Conservation (phyloP, 2,888 invertebrate genomes). For the Muscina levida region DNA sequence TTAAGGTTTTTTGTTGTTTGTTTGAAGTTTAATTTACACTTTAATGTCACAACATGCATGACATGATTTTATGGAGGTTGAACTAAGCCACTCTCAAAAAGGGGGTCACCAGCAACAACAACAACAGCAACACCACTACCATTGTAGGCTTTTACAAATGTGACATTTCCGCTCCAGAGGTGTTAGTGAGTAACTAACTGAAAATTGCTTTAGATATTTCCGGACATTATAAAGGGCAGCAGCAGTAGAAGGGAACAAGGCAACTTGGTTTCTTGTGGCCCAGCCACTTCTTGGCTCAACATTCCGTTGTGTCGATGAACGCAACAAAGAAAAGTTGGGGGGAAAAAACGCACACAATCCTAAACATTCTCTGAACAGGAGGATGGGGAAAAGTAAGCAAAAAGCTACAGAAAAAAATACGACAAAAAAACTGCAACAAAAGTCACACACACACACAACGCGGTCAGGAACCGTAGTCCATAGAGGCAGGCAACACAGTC, state of each 20-base stretch:
- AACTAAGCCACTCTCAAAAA: slow-evolving; percentile 37
- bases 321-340: neutral
- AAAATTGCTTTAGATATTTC: slow-evolving; percentile 40
- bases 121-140: too few species aligned
- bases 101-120: slow-evolving; percentile 51
- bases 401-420: neutral
- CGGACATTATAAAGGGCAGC: too few species aligned
- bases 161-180: slow-evolving; percentile 64
- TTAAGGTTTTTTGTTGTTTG: neutral
- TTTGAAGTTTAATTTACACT: slow-evolving; percentile 53
- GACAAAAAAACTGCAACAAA: slow-evolving; percentile 16
- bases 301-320: too few species aligned
- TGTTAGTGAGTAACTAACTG: slow-evolving; percentile 62
- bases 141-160: slow-evolving; percentile 52
- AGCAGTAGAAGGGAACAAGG: too few species aligned
- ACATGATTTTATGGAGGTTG: slow-evolving; percentile 50
- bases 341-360: neutral
- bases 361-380: neutral
- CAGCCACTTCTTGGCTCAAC: too few species aligned
- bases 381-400: neutral
- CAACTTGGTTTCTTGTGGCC: too few species aligned
- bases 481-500: neutral
- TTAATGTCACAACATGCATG: slow-evolving; percentile 53
- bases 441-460: neutral
- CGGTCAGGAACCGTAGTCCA: neutral